phyloP scores from a whole-genome alignment of 2,797 vertebrate genomes.

The Cichlasoma orientale region DNA sequence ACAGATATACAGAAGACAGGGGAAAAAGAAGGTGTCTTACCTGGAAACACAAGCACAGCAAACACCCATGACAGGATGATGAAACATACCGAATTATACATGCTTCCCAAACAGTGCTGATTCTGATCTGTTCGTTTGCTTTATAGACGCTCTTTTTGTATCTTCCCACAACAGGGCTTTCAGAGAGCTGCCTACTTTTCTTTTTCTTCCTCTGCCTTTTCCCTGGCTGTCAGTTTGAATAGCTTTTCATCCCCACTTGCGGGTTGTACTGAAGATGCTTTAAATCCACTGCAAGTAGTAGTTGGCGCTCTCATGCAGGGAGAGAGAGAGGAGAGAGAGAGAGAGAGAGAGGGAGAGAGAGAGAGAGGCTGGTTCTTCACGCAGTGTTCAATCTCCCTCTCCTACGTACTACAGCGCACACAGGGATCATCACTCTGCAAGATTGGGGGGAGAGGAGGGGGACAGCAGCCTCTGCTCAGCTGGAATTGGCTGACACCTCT shows the following conservation, averaged over 20 bases:
- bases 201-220: slow-evolving; percentile 21
- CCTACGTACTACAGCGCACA: slow-evolving; percentile 65
- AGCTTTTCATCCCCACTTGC: slow-evolving; percentile 56
- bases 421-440: slow-evolving; percentile 70
- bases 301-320: slow-evolving; percentile 45
- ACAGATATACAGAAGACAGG: slow-evolving; percentile 11
- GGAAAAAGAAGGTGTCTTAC: slow-evolving; percentile 69
- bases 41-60: slow-evolving; percentile 81
- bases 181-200: slow-evolving; percentile 48
- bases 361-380: slow-evolving; percentile 59
- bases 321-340: slow-evolving; percentile 14
- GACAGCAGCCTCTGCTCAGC: slow-evolving; percentile 39
- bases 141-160: slow-evolving; percentile 39
- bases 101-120: slow-evolving; percentile 73
- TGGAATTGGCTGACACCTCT: slow-evolving; percentile 60
- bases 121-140: slow-evolving; percentile 52
- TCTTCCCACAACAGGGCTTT: slow-evolving; percentile 49
- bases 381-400: slow-evolving; percentile 72
- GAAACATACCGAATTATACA: slow-evolving; percentile 80
- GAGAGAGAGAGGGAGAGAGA: slow-evolving; percentile 11
- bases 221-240: slow-evolving; percentile 55
- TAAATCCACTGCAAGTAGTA: slow-evolving; percentile 80
- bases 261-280: slow-evolving; percentile 59
- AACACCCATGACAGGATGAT: slow-evolving; percentile 81
- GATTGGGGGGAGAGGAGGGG: slow-evolving; percentile 44